Evolutionary conservation across 37 sponge, comb jelly and placozoan genomes (phyloP), one percentile per base, ranked within the genome.

Genomic region (Chondrosia reniformis): DNA sequence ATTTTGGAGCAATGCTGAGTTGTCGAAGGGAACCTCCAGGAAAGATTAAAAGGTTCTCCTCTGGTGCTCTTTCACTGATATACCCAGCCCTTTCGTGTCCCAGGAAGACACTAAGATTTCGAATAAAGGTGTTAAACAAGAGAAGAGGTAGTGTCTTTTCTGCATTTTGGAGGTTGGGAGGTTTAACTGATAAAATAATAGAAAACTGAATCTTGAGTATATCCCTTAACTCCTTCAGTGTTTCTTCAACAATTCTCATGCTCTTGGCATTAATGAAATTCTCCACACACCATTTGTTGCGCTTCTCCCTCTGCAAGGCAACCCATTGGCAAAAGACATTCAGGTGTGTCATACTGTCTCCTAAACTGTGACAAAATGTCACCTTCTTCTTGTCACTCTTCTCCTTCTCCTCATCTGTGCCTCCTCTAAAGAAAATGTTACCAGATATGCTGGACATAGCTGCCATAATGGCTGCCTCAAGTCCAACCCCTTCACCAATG

Each of bases 231-330:
- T 90, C 91, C 19, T 76, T 76, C 0, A 90, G 46, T n/a, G 55
- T 71, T 34, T 90, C 84, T 25, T 90, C 82, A 2, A 89, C 82
- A 0, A 85, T 46, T 12, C 80, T 41, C 86, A 89, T 85, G 74
- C 79, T 84, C 40, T 89, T 89, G 9, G 85, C 85, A 78, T 89
- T 89, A 59, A 89, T 63, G 49, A 31, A 82, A 37, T 90, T 85
- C 17, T 82, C 84, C 22, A 86, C 76, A 74, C 91, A 90, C 91
- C 91, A 90, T 30, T 63, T 78, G 2, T 67, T 90, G 19, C 80
- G 79, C 21, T 73, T 25, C 17, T 82, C 67, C 17, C 65, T 67
- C 24, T 66, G 46, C 36, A 71, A 55, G 10, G 6, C 25, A 0
- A 43, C 17, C 91, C 91, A 90, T 32, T 81, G 13, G 19, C 33